Evolutionary conservation across 2,888 invertebrate genomes (phyloP).

Genomic region (Leucophenga montana): DNA sequence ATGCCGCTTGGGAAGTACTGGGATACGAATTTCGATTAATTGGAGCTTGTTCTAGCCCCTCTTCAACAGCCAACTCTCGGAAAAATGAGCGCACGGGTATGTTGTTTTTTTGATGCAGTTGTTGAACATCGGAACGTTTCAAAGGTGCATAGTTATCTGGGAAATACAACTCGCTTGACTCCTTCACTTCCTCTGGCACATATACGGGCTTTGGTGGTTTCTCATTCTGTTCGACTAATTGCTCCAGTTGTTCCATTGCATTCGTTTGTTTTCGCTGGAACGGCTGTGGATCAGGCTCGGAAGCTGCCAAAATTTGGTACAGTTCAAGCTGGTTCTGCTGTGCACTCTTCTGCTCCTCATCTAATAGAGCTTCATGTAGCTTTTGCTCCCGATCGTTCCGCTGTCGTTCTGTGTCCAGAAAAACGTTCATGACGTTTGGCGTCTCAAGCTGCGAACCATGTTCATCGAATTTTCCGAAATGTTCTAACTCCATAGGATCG

Average conservation of each 20-base stretch:
- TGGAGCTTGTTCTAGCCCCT: constrained; percentile 50
- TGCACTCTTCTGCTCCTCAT: constrained; percentile 58
- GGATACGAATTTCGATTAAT: constrained; percentile 36
- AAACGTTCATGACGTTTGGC: constrained; percentile 61
- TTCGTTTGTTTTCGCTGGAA: constrained; percentile 58
- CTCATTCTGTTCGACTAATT: constrained; percentile 53
- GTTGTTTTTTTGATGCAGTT: constrained; percentile 16
- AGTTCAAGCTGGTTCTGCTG: constrained; percentile 67
- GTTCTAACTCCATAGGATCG: constrained; percentile 63
- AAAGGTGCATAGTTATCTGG: constrained; percentile 60
- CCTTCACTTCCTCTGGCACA: constrained; percentile 58
- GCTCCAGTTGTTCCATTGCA: constrained; percentile 56
- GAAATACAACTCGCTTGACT: constrained; percentile 65
- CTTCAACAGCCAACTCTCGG: constrained; percentile 63
- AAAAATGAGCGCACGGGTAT: constrained; percentile 58
- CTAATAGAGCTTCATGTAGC: constrained; percentile 50
- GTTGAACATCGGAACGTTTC: constrained; percentile 52
- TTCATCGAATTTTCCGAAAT: constrained; percentile 60
- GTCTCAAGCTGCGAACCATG: constrained; percentile 53
- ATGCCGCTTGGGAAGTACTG: constrained; percentile 9
- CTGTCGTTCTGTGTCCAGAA: constrained; percentile 61
- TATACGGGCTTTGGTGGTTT: constrained; percentile 47
- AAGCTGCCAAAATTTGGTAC: constrained; percentile 69
- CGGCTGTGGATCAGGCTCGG: constrained; percentile 69
- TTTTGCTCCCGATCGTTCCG: constrained; percentile 58